Evolutionary conservation across 1,140 invertebrate species (phyloP).

Genomic region (Aporrectodea caliginosa): DNA sequence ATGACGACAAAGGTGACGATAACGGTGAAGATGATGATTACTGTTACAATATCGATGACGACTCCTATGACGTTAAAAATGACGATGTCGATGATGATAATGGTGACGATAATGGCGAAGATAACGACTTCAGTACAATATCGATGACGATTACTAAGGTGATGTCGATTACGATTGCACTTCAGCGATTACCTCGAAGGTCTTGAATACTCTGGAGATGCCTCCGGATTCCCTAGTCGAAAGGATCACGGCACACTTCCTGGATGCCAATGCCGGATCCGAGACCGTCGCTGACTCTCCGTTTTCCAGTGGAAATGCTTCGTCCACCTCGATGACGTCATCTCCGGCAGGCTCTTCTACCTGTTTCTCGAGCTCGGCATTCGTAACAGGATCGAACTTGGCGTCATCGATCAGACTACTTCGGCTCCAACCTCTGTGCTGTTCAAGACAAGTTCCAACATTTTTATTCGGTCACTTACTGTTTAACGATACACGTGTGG

Average conservation of each 20-base stretch:
- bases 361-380: slow-evolving; percentile 68
- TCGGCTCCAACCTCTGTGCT: slow-evolving; percentile 58
- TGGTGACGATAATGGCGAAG: not conserved
- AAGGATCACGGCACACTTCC: slow-evolving; percentile 69
- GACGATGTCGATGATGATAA: not conserved
- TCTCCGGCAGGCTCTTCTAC: slow-evolving; percentile 43
- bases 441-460: too few species aligned
- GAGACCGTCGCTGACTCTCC: not conserved
- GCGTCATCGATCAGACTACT: slow-evolving; percentile 94
- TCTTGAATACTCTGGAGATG: slow-evolving; percentile 78
- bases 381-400: slow-evolving; percentile 89
- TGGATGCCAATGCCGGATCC: too few species aligned
- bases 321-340: slow-evolving; percentile 40
- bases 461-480: too few species aligned
- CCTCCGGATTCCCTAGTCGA: slow-evolving; percentile 79
- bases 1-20: not conserved
- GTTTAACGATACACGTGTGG: too few species aligned
- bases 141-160: too few species aligned
- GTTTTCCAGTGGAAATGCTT: slow-evolving; percentile 13
- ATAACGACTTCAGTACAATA: too few species aligned
- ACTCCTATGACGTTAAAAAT: not conserved
- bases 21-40: not conserved
- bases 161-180: too few species aligned
- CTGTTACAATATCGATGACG: not conserved
- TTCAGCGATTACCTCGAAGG: slow-evolving; percentile 84